Evolutionary conservation across 2,888 invertebrate genomes (phyloP).

Genomic region (Anagyrus pseudococci): DNA sequence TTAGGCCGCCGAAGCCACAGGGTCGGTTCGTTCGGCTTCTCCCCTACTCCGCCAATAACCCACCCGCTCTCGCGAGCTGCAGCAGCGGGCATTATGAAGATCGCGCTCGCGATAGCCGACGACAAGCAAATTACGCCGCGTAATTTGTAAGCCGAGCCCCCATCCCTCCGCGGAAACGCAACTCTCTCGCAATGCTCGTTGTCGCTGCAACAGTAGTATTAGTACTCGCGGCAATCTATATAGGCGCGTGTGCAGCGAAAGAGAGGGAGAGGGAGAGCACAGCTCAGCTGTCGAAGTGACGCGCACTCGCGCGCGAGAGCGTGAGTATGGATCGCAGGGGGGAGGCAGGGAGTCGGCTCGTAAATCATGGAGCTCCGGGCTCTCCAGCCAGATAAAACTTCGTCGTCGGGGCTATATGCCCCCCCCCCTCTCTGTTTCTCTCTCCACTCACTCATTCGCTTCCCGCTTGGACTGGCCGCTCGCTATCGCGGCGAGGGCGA

Average conservation of each 20-base stretch:
- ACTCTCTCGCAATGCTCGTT: not conserved
- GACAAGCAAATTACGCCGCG: constrained; percentile 44
- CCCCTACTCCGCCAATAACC: not conserved
- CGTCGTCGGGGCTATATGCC: constrained; percentile 32
- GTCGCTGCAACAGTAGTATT: not conserved
- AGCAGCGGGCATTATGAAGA: constrained; percentile 39
- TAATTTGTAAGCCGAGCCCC: constrained; percentile 43
- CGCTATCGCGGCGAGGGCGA: not conserved
- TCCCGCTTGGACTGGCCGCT: not conserved
- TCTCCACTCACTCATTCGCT: constrained; percentile 23
- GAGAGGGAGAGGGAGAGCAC: not conserved
- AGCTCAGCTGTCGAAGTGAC: constrained; percentile 17
- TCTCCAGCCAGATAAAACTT: constrained; percentile 38
- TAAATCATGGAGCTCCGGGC: constrained; percentile 30
- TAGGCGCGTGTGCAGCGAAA: not conserved
- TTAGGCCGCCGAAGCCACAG: too few relatives aligned
- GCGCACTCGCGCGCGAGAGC: not conserved
- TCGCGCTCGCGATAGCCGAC: constrained; percentile 40
- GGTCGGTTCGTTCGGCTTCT: too few relatives aligned
- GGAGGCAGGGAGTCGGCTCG: constrained; percentile 10
- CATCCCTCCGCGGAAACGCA: not conserved
- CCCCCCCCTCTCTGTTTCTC: constrained; percentile 24
- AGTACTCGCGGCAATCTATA: not conserved
- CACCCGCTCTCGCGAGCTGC: constrained; percentile 34
- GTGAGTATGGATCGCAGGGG: not conserved